Conservation (phyloP, 2,797 vertebrate species). For the Rhadinocentrus ornatus region DNA sequence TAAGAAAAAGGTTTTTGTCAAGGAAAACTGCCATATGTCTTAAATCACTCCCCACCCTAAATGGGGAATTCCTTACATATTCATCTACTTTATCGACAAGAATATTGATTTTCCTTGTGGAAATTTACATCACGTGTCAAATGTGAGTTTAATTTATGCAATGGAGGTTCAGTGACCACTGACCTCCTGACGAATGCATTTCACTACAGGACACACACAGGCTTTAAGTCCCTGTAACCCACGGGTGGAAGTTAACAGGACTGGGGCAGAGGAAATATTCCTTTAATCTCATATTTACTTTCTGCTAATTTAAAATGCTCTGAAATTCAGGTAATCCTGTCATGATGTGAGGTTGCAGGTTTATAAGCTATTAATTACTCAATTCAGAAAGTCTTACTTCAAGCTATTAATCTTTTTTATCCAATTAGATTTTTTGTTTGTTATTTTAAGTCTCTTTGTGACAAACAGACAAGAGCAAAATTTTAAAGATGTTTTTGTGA, state of each 20-base stretch:
- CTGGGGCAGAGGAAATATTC: constrained; percentile 44
- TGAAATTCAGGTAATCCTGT: constrained; percentile 40
- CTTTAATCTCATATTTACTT: constrained; percentile 50
- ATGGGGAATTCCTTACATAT: constrained; percentile 15
- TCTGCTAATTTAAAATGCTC: constrained; percentile 52
- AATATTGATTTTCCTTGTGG: constrained; percentile 49
- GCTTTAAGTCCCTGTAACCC: constrained; percentile 46
- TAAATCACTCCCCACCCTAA: constrained; percentile 16
- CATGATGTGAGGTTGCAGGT: constrained; percentile 23
- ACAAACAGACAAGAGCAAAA: neutral
- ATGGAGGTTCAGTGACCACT: constrained; percentile 10
- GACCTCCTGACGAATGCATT: constrained; percentile 53
- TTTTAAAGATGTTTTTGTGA: neutral
- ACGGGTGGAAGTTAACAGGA: constrained; percentile 31
- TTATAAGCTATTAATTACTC: neutral
- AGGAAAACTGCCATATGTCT: constrained; percentile 60
- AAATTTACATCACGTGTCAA: constrained; percentile 55
- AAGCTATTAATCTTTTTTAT: neutral
- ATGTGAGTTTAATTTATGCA: constrained; percentile 45
- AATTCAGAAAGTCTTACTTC: neutral
- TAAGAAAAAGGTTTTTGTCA: constrained; percentile 46
- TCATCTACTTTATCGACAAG: constrained; percentile 30
- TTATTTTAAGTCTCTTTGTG: neutral
- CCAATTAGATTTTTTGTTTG: neutral
- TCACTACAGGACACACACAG: constrained; percentile 19